These are phyloP conservation scores for Erythrolamprus reginae DNA, from an alignment of 2,113 vertebrate genomes.

Conservation along the genomic window DNA sequence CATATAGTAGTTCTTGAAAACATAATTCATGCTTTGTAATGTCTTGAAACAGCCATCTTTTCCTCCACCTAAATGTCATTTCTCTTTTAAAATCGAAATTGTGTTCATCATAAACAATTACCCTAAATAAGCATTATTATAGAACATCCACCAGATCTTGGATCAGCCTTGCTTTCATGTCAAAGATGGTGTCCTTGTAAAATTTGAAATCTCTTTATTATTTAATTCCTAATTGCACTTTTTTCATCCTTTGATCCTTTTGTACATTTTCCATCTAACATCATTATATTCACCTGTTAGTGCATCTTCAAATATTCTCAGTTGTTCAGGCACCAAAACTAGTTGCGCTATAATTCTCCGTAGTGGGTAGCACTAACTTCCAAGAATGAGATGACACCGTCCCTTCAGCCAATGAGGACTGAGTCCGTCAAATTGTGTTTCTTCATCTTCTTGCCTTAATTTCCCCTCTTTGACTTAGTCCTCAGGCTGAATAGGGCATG, in stretches of 20 bases:
- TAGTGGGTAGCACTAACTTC: too few species aligned
- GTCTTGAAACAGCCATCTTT: background rate
- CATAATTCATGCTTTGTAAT: background rate
- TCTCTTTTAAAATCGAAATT: background rate
- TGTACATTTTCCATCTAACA: conserved; percentile 27
- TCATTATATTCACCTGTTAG: conserved; percentile 2
- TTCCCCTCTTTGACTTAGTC: too few species aligned
- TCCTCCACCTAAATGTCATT: background rate
- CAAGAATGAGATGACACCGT: too few species aligned
- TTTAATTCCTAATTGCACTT: conserved; percentile 40
- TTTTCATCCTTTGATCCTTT: conserved; percentile 45
- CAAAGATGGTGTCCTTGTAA: conserved; percentile 16
- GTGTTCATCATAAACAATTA: background rate
- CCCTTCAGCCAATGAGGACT: too few species aligned
- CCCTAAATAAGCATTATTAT: background rate
- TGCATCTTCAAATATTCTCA: conserved; percentile 15
- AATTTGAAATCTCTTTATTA: conserved; percentile 33
- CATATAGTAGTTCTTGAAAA: background rate
- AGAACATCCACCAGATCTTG: conserved; percentile 10
- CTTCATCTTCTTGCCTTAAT: too few species aligned
- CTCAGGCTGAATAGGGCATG: too few species aligned
- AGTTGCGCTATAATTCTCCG: background rate
- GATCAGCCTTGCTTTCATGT: conserved; percentile 39
- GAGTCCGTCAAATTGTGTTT: too few species aligned
- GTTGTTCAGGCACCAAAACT: background rate